Conservation (phyloP, 1,140 invertebrate genomes). For the Phortica variegata region DNA sequence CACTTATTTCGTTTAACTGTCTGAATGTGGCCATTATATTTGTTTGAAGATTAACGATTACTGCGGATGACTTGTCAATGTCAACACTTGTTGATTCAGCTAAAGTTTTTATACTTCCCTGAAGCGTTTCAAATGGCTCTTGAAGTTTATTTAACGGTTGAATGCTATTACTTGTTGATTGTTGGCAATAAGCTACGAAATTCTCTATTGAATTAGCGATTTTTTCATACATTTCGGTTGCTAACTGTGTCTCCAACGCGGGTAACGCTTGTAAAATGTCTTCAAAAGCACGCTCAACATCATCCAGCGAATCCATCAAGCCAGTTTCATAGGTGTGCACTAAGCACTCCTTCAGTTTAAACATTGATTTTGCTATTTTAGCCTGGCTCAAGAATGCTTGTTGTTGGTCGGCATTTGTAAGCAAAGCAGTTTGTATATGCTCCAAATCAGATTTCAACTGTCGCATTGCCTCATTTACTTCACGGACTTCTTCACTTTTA, state of each 20-base stretch:
- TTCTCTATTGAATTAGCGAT: conserved; percentile 25
- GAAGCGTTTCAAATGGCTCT: conserved; percentile 21
- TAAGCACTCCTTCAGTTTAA: conserved; percentile 47
- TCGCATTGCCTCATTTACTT: conserved; percentile 36
- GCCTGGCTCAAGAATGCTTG: conserved; percentile 33
- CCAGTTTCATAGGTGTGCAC: conserved; percentile 53
- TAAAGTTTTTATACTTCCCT: conserved; percentile 24
- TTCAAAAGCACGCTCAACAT: conserved; percentile 47
- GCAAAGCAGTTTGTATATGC: conserved; percentile 33
- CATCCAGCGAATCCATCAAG: conserved; percentile 42
- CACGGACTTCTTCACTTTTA: conserved; percentile 25
- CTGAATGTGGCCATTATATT: conserved; percentile 44
- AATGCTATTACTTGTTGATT: background rate
- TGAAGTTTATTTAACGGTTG: conserved; percentile 14
- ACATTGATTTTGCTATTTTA: conserved; percentile 44
- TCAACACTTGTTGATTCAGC: conserved; percentile 29
- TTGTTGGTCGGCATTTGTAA: conserved; percentile 26
- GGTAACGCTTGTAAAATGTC: conserved; percentile 45
- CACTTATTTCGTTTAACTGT: conserved; percentile 38
- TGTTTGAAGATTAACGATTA: conserved; percentile 39
- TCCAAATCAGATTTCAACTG: conserved; percentile 40
- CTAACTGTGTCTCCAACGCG: conserved; percentile 38
- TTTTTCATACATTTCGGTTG: conserved; percentile 43
- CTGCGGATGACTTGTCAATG: conserved; percentile 36
- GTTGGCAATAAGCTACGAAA: conserved; percentile 17